Percentiles rank a stretch among this genome's conserved stretches.
phyloP scores from a whole-genome alignment of 2,113 vertebrate genomes.

The Lophotis ruficrista region DNA sequence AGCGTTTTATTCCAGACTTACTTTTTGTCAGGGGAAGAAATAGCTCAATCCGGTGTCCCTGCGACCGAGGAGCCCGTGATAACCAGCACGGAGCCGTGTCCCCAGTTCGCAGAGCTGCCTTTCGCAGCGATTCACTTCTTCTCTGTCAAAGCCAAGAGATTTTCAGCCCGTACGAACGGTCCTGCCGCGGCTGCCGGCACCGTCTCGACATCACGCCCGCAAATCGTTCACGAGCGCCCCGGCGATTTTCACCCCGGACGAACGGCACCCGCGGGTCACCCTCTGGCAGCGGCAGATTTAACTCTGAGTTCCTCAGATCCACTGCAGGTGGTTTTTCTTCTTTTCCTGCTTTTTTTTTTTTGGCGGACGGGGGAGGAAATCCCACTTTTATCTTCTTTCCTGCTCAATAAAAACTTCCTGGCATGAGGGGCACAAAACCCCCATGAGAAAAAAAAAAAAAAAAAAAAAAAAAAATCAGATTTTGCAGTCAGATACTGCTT shows the following conservation, averaged over 20 bases:
- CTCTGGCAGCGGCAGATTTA: not conserved
- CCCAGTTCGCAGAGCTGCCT: not conserved
- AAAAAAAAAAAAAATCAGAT: no score
- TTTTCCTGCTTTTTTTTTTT: not conserved
- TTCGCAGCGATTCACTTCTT: not conserved
- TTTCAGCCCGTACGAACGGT: accelerated
- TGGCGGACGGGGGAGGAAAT: accelerated
- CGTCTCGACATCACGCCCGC: accelerated
- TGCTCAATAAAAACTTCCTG: not conserved
- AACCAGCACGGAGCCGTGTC: not conserved
- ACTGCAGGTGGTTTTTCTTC: not conserved
- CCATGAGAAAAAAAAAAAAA: not conserved
- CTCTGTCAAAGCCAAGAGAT: not conserved
- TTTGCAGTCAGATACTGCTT: not conserved
- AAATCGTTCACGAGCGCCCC: not conserved
- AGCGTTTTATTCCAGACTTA: not conserved
- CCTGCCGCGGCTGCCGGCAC: not conserved
- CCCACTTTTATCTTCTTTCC: not conserved
- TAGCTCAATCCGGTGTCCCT: accelerated
- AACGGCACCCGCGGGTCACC: not conserved
- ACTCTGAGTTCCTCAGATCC: not conserved
- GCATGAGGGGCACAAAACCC: accelerated
- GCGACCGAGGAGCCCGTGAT: not conserved
- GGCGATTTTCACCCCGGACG: not conserved
- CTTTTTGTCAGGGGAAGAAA: not conserved